A percentile compares a stretch with the other conserved stretches of the same genome.
phyloP scores from a whole-genome alignment of 2,113 vertebrate genomes.

The Neodontobutis hainanensis region DNA sequence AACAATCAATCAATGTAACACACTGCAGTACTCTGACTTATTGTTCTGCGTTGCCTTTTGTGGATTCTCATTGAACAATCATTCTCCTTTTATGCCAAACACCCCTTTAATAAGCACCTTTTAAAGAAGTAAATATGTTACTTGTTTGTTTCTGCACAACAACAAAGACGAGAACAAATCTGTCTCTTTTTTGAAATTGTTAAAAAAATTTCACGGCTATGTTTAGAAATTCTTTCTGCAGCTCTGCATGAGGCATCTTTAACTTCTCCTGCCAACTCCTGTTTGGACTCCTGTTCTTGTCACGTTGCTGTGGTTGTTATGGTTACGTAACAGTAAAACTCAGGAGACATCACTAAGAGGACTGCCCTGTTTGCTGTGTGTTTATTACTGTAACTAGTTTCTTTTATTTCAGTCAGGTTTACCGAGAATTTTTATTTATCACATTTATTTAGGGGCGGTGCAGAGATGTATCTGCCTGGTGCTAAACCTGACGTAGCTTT shows the following conservation, averaged over 20 bases:
- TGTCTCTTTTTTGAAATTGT: not conserved
- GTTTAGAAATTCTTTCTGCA: slow-evolving; percentile 24
- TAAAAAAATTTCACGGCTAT: slow-evolving; percentile 18
- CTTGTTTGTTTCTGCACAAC: no score
- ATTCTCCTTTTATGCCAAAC: no score
- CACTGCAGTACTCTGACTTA: not conserved
- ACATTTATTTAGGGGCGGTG: no score
- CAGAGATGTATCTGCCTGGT: no score
- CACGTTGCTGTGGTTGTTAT: slow-evolving; percentile 61
- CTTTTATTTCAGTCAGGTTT: slow-evolving; percentile 17
- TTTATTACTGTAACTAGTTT: slow-evolving; percentile 21
- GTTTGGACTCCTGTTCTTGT: slow-evolving; percentile 35
- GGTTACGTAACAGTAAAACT: slow-evolving; percentile 55
- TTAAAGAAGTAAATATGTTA: no score
- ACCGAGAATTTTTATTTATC: no score
- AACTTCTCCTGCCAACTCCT: slow-evolving; percentile 33
- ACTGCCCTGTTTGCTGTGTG: slow-evolving; percentile 15
- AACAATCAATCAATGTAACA: not conserved
- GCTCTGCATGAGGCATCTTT: slow-evolving; percentile 30
- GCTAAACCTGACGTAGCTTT: not conserved
- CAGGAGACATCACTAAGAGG: slow-evolving; percentile 15
- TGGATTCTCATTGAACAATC: no score
- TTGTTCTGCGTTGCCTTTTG: no score
- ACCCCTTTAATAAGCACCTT: no score
- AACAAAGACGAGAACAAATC: not conserved